These are phyloP conservation scores for Nemotelus nigrinus DNA, from an alignment of 2,888 invertebrate species.

Conservation along the genomic window DNA sequence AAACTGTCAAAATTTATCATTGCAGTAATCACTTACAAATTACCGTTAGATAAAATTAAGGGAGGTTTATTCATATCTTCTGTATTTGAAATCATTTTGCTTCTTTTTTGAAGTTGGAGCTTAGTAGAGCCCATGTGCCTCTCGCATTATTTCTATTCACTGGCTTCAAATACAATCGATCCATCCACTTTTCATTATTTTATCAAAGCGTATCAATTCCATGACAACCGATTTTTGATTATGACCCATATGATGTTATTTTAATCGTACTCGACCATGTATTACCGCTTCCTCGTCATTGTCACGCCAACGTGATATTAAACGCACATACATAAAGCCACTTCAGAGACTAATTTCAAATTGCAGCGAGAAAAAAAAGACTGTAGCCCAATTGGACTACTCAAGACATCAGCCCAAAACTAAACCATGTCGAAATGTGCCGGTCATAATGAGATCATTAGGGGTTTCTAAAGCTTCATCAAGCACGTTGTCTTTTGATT, in stretches of 20 bases:
- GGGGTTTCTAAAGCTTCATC: slow-evolving; percentile 40
- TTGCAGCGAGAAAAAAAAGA: background rate
- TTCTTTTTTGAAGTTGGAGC: too few species aligned
- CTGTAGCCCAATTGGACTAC: slow-evolving; percentile 4
- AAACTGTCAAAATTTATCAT: too few species aligned
- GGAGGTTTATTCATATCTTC: too few species aligned
- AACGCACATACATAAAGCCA: background rate
- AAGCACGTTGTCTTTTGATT: slow-evolving; percentile 27
- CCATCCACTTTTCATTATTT: slow-evolving; percentile 12
- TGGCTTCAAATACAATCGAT: background rate
- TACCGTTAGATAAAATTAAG: too few species aligned
- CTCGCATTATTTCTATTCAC: too few species aligned
- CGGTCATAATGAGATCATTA: slow-evolving; percentile 44
- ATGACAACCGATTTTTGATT: slow-evolving; percentile 25
- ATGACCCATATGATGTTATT: slow-evolving; percentile 11
- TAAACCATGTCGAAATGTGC: slow-evolving; percentile 45
- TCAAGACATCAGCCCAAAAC: slow-evolving; percentile 40
- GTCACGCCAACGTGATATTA: background rate
- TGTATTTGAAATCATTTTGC: too few species aligned
- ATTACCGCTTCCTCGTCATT: background rate
- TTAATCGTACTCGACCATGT: slow-evolving; percentile 8
- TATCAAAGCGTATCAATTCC: slow-evolving; percentile 31
- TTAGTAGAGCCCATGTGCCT: too few species aligned
- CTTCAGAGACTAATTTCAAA: background rate
- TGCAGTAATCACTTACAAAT: too few species aligned